phyloP scores from a whole-genome alignment of 1,140 invertebrate genomes.

The Hydropsyche tenuis region DNA sequence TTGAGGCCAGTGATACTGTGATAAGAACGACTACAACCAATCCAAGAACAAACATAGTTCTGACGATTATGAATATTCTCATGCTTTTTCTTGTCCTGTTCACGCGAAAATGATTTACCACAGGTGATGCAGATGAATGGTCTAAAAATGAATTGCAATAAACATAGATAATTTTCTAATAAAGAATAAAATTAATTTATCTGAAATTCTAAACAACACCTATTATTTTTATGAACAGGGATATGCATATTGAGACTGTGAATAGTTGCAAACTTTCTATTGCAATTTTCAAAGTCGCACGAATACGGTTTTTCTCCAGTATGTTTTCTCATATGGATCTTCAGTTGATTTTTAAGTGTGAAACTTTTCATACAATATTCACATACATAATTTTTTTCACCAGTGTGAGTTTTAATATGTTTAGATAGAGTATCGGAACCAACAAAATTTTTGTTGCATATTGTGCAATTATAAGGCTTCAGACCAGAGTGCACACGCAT shows the following conservation, averaged over 20 bases:
- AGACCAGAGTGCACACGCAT: slow-evolving; percentile 74
- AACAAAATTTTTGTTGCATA: slow-evolving; percentile 60
- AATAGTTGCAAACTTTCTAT: slow-evolving; percentile 30
- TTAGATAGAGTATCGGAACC: slow-evolving; percentile 56
- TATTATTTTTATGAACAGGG: slow-evolving; percentile 37
- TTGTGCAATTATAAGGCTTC: slow-evolving; percentile 63
- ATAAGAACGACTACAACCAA: neutral
- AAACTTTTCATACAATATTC: slow-evolving; percentile 58
- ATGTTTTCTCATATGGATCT: slow-evolving; percentile 59
- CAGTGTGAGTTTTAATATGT: slow-evolving; percentile 65
- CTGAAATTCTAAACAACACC: slow-evolving; percentile 19
- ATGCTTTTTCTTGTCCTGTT: slow-evolving; percentile 40
- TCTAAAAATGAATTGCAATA: slow-evolving; percentile 18
- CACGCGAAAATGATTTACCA: slow-evolving; percentile 36
- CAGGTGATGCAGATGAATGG: slow-evolving; percentile 37
- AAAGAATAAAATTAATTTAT: neutral
- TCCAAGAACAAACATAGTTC: neutral
- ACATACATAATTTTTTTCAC: slow-evolving; percentile 63
- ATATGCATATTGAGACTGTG: slow-evolving; percentile 41
- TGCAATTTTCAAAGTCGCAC: slow-evolving; percentile 64
- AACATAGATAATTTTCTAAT: slow-evolving; percentile 15
- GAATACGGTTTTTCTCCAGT: slow-evolving; percentile 56
- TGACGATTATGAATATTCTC: slow-evolving; percentile 29
- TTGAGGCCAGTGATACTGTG: neutral
- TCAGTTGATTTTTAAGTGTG: slow-evolving; percentile 59